Conservation (phyloP, 2,113 vertebrate species). For the Hydrolagus affinis region DNA sequence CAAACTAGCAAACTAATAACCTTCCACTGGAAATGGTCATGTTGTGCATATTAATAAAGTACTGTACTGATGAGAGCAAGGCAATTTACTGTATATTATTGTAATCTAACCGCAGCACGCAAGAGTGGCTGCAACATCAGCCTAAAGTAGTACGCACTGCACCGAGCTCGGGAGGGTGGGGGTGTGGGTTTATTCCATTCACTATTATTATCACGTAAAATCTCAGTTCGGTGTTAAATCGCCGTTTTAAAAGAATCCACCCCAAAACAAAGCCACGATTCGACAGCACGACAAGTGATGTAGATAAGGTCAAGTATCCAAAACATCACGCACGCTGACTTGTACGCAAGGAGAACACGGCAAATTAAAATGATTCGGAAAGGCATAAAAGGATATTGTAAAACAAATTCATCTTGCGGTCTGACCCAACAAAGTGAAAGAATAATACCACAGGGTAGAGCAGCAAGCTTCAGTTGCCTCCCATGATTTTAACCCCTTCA, state of each 20-base stretch:
- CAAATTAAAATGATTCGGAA: slow-evolving; percentile 35
- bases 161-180: slow-evolving; percentile 49
- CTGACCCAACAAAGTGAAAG: too few relatives aligned
- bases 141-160: slow-evolving; percentile 45
- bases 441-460: too few relatives aligned
- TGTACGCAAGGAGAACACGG: slow-evolving; percentile 31
- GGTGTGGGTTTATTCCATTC: slow-evolving; percentile 50
- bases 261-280: slow-evolving; percentile 56
- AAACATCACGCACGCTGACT: slow-evolving; percentile 51
- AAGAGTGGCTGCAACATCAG: slow-evolving; percentile 50
- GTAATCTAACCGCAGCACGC: slow-evolving; percentile 45
- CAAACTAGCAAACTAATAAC: slow-evolving; percentile 88
- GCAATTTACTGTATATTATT: slow-evolving; percentile 43
- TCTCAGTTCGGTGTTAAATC: slow-evolving; percentile 60
- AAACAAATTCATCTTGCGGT: background rate
- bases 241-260: slow-evolving; percentile 40
- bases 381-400: background rate
- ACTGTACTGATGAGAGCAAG: slow-evolving; percentile 46
- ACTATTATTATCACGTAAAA: slow-evolving; percentile 46
- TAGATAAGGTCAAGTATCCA: slow-evolving; percentile 53
- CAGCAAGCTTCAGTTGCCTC: too few relatives aligned
- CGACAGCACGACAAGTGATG: slow-evolving; percentile 57
- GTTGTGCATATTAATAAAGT: slow-evolving; percentile 73
- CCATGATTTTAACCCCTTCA: too few relatives aligned
- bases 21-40: slow-evolving; percentile 66